phyloP scores from a whole-genome alignment of 2,888 invertebrate species.

The Drosophila cracens region DNA sequence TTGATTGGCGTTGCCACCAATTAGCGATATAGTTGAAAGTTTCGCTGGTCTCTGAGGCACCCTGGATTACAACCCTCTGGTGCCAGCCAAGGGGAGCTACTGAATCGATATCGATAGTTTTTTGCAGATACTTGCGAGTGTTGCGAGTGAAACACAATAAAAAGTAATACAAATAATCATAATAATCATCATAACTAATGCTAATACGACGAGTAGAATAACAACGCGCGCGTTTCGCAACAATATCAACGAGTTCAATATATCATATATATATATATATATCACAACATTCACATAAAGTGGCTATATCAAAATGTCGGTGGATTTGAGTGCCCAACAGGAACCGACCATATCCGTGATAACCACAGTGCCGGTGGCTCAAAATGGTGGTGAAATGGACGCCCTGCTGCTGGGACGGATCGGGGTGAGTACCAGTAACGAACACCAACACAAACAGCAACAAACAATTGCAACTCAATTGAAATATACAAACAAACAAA shows the following conservation, averaged over 20 bases:
- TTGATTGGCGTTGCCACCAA: slow-evolving; percentile 37
- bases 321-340: slow-evolving; percentile 82
- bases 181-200: slow-evolving; percentile 18
- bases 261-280: neutral
- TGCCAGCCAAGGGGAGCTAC: neutral
- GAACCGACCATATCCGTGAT: slow-evolving; percentile 84
- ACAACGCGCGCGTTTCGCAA: slow-evolving; percentile 13
- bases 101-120: neutral
- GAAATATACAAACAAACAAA: slow-evolving; percentile 16
- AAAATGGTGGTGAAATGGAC: slow-evolving; percentile 91
- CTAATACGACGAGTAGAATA: slow-evolving; percentile 31
- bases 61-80: neutral
- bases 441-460: neutral
- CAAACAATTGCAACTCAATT: slow-evolving; percentile 4
- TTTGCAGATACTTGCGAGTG: slow-evolving; percentile 1
- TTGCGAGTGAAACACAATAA: slow-evolving; percentile 28
- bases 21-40: slow-evolving; percentile 57
- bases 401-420: slow-evolving; percentile 91
- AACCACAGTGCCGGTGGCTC: slow-evolving; percentile 83
- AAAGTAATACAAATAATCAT: slow-evolving; percentile 35
- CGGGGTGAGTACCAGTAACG: slow-evolving; percentile 87
- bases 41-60: neutral
- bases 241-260: slow-evolving; percentile 10
- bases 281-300: slow-evolving; percentile 1
- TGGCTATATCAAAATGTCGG: slow-evolving; percentile 74